These are phyloP conservation scores for Drosophila eohydei DNA, from an alignment of 2,888 invertebrate species.

Conservation along the genomic window DNA sequence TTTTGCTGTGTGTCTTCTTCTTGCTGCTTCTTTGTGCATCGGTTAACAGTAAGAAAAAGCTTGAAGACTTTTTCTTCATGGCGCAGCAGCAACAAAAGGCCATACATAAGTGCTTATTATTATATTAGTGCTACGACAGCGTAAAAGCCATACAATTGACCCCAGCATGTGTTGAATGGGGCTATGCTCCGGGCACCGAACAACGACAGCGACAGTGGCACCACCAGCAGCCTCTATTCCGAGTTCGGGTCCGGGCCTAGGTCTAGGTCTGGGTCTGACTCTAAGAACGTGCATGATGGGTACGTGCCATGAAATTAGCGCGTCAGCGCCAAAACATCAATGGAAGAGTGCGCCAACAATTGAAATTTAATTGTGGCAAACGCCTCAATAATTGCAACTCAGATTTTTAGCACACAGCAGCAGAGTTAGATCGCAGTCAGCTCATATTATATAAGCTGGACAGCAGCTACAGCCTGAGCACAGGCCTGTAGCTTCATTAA, in stretches of 20 bases:
- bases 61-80: slow-evolving; percentile 47
- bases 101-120: slow-evolving; percentile 71
- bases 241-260: slow-evolving; percentile 9
- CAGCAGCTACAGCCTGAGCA: slow-evolving; percentile 2
- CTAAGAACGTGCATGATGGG: slow-evolving; percentile 26
- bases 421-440: slow-evolving; percentile 16
- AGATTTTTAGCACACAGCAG: slow-evolving; percentile 6
- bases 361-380: slow-evolving; percentile 58
- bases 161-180: slow-evolving; percentile 45
- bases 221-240: background rate
- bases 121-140: slow-evolving; percentile 71
- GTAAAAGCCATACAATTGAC: slow-evolving; percentile 67
- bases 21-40: slow-evolving; percentile 27
- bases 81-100: slow-evolving; percentile 48
- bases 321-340: slow-evolving; percentile 66
- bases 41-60: slow-evolving; percentile 41
- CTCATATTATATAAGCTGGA: slow-evolving; percentile 53
- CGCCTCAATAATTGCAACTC: slow-evolving; percentile 61
- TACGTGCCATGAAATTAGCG: slow-evolving; percentile 72
- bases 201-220: background rate
- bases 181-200: background rate
- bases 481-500: slow-evolving; percentile 56
- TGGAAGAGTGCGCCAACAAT: slow-evolving; percentile 53
- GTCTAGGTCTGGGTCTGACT: slow-evolving; percentile 23
- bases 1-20: slow-evolving; percentile 10